A percentile compares a stretch with the other conserved stretches of the same genome.
phyloP scores from a whole-genome alignment of 2,113 vertebrate genomes.

The Semnornis frantzii region DNA sequence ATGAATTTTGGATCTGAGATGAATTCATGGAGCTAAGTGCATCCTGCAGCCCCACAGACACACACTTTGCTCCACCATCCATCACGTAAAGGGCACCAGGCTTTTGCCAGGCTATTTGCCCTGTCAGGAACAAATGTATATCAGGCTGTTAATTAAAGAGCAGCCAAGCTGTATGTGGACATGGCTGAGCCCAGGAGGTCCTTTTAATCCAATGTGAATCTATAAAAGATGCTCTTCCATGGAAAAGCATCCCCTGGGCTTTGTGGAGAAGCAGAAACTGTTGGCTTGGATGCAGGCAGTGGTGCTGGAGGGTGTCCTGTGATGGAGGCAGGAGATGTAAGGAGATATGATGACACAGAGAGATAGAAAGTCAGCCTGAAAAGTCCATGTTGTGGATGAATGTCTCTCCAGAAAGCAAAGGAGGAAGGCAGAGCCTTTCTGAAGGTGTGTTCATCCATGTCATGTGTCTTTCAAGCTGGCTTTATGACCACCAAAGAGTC shows the following conservation, averaged over 20 bases:
- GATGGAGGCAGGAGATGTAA: background rate
- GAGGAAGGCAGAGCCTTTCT: background rate
- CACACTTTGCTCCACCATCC: constrained; percentile 13
- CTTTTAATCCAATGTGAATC: background rate
- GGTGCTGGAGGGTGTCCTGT: background rate
- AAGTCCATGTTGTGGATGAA: background rate
- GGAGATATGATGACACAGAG: background rate
- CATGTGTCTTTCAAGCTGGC: background rate
- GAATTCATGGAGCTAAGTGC: background rate
- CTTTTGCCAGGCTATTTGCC: constrained; percentile 40
- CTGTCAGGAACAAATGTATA: constrained; percentile 28
- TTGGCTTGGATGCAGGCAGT: background rate
- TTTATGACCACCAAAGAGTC: background rate
- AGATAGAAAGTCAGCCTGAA: background rate
- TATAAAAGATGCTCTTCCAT: background rate
- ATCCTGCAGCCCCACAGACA: background rate
- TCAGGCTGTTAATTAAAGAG: constrained; percentile 61
- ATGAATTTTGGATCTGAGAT: background rate
- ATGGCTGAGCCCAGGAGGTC: background rate
- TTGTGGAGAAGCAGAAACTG: background rate
- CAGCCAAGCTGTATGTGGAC: background rate
- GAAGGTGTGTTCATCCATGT: fast-evolving
- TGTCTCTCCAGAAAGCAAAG: too few species aligned
- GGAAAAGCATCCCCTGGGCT: background rate
- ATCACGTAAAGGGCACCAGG: constrained; percentile 66